These are phyloP conservation scores for Drosophila pectinifera DNA, from an alignment of 1,140 invertebrate species.

Conservation along the genomic window DNA sequence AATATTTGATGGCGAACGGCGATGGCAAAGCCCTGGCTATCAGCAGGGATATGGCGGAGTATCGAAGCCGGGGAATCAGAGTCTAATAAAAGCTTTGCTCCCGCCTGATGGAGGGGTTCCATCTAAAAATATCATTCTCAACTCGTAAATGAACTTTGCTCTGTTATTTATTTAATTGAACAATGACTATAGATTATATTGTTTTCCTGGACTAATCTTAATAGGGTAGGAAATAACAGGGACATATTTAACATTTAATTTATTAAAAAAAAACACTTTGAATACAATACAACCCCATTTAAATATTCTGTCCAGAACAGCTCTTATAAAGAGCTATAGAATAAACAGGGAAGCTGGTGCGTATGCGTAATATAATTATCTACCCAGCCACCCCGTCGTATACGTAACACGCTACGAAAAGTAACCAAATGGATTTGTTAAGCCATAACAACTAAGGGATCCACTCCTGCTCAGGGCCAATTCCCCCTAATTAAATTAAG, in stretches of 20 bases:
- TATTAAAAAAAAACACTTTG: too few species aligned
- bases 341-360: background rate
- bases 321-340: background rate
- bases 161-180: constrained; percentile 7
- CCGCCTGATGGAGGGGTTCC: background rate
- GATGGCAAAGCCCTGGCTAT: constrained; percentile 26
- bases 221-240: background rate
- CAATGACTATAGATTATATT: constrained; percentile 1
- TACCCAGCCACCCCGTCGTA: background rate
- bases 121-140: constrained; percentile 15
- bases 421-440: constrained; percentile 2
- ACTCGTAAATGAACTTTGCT: background rate
- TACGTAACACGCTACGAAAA: background rate
- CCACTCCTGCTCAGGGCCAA: constrained; percentile 5
- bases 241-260: background rate
- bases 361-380: background rate
- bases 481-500: constrained; percentile 32
- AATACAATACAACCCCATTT: too few species aligned
- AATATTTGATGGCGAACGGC: constrained; percentile 32
- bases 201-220: too few species aligned
- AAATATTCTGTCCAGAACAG: background rate
- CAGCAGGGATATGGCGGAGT: constrained; percentile 1
- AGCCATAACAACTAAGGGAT: constrained; percentile 1
- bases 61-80: constrained; percentile 10
- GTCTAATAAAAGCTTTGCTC: background rate